phyloP scores from a whole-genome alignment of 2,797 vertebrate genomes.

The Petrocephalus schoutedeni region DNA sequence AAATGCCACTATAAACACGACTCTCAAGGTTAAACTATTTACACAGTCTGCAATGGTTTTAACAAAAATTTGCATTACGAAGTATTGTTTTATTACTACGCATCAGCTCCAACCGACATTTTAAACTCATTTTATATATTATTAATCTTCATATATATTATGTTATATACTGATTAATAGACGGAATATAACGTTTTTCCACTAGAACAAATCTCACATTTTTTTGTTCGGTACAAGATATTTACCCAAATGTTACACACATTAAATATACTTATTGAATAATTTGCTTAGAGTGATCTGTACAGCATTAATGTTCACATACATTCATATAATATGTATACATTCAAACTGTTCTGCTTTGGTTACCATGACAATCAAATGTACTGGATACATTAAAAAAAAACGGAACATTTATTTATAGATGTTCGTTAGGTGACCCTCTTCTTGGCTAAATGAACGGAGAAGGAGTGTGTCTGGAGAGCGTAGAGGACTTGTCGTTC shows the following conservation, averaged over 20 bases:
- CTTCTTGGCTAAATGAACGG: background rate
- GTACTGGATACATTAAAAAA: conserved; percentile 10
- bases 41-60: background rate
- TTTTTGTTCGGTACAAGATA: background rate
- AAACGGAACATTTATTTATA: background rate
- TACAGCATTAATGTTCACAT: background rate
- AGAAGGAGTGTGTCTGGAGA: background rate
- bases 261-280: background rate
- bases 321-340: background rate
- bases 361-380: background rate
- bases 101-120: background rate
- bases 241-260: background rate
- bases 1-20: background rate
- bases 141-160: conserved; percentile 2
- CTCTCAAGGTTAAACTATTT: background rate
- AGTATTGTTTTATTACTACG: background rate
- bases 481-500: background rate
- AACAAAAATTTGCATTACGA: background rate
- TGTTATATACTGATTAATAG: conserved; percentile 7
- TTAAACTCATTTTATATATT: background rate
- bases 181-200: background rate
- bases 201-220: background rate
- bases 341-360: background rate
- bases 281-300: background rate
- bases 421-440: background rate